Percentiles rank a stretch among this genome's conserved stretches.
phyloP scores from a whole-genome alignment of 1,140 invertebrate genomes.

The Cherax quadricarinatus region DNA sequence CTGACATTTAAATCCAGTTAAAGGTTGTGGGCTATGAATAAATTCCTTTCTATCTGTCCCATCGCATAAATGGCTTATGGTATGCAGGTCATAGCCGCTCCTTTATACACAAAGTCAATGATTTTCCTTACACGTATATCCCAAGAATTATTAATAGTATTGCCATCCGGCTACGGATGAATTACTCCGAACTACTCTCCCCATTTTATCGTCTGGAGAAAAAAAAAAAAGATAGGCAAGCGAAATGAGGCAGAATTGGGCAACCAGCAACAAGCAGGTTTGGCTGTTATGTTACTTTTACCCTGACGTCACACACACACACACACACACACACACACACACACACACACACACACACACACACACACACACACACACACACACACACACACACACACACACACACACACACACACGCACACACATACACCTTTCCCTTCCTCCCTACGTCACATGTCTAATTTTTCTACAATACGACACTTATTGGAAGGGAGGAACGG shows the following conservation, averaged over 20 bases:
- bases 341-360: slow-evolving; percentile 37
- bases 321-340: slow-evolving; percentile 39
- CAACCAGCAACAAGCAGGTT: neutral
- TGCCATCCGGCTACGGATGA: neutral
- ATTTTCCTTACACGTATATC: neutral
- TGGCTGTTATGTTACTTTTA: neutral
- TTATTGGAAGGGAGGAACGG: neutral
- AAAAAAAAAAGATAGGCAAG: too few species aligned
- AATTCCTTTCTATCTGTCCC: too few species aligned
- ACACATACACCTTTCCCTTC: too few species aligned
- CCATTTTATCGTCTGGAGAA: neutral
- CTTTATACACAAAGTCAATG: neutral
- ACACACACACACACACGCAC: too few species aligned
- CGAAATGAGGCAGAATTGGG: neutral
- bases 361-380: too few species aligned
- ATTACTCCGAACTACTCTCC: neutral
- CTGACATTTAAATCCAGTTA: too few species aligned
- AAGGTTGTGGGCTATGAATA: too few species aligned
- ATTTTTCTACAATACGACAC: neutral
- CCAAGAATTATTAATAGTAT: neutral
- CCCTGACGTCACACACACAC: neutral
- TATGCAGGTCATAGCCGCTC: too few species aligned
- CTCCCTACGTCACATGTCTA: neutral
- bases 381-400: too few species aligned
- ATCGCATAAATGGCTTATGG: too few species aligned